phyloP scores from a whole-genome alignment of 2,113 vertebrate species.

The Mus pahari region DNA sequence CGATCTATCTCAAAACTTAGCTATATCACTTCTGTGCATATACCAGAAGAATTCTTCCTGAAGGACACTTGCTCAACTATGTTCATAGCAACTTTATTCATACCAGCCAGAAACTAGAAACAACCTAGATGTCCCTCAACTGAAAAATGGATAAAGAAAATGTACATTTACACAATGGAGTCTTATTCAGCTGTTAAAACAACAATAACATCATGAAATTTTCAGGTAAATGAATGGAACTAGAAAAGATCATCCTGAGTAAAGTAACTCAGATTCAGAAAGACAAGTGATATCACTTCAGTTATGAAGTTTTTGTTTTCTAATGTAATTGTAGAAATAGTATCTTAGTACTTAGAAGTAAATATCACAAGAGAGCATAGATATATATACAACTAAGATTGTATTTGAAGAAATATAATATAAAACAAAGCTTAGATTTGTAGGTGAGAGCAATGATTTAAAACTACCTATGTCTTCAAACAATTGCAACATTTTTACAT shows the following conservation, averaged over 20 bases:
- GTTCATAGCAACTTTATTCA: background rate
- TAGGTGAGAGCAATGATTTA: constrained; percentile 19
- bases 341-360: background rate
- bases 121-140: background rate
- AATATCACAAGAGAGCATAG: constrained; percentile 34
- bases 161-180: background rate
- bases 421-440: background rate
- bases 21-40: background rate
- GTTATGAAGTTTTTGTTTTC: background rate
- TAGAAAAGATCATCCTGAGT: background rate
- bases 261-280: background rate
- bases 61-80: background rate
- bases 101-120: background rate
- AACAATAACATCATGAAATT: background rate
- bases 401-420: background rate
- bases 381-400: background rate
- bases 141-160: background rate
- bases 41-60: background rate
- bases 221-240: background rate
- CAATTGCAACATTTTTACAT: constrained; percentile 7
- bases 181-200: background rate
- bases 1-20: background rate
- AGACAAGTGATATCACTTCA: background rate
- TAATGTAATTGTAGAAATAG: background rate
- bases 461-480: background rate